phyloP scores from a whole-genome alignment of 2,888 invertebrate genomes.

The Fragum fragum region DNA sequence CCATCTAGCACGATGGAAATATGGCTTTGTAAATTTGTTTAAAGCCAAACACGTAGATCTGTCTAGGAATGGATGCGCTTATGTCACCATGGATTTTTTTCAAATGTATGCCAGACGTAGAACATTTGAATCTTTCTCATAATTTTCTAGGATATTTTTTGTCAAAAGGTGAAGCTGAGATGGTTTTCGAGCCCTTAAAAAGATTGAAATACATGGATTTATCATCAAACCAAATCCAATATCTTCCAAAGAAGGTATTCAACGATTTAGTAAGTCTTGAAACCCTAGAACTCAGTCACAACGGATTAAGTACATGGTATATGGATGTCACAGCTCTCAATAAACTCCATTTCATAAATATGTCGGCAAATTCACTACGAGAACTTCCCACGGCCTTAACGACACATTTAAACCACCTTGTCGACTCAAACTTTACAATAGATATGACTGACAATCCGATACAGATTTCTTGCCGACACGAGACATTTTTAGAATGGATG shows the following conservation, averaged over 20 bases:
- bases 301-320: slow-evolving; percentile 1
- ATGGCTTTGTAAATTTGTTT: slow-evolving; percentile 19
- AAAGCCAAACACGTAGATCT: slow-evolving; percentile 32
- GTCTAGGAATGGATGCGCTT: slow-evolving; percentile 36
- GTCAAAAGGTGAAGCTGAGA: not conserved
- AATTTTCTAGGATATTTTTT: slow-evolving; percentile 44
- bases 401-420: not conserved
- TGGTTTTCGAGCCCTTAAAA: slow-evolving; percentile 31
- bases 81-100: slow-evolving; percentile 19
- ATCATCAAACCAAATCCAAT: slow-evolving; percentile 32
- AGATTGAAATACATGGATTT: slow-evolving; percentile 36
- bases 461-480: not conserved
- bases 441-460: not conserved
- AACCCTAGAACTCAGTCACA: slow-evolving; percentile 35
- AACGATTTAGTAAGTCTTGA: not conserved
- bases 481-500: slow-evolving; percentile 3
- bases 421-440: not conserved
- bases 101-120: not conserved
- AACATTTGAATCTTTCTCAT: slow-evolving; percentile 23
- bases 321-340: not conserved
- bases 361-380: slow-evolving; percentile 33
- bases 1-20: slow-evolving; percentile 8
- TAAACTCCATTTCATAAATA: slow-evolving; percentile 30
- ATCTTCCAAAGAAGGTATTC: not conserved
- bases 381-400: slow-evolving; percentile 1